Evolutionary conservation across 53 echinoderm and acorn worm genomes (phyloP).

Genomic region (Zoroaster sp.): DNA sequence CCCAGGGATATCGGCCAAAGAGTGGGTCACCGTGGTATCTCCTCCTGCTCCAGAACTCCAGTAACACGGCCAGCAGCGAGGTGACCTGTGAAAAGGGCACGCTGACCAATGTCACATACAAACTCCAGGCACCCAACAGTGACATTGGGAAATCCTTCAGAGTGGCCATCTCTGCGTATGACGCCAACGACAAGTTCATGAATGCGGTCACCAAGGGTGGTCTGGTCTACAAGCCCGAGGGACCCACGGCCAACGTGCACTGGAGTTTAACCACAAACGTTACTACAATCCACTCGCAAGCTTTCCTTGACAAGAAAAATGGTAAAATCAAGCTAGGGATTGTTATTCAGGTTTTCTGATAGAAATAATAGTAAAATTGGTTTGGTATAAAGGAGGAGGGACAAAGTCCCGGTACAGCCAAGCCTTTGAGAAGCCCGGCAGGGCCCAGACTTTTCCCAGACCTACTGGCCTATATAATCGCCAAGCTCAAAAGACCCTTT

Average conservation of each 20-base stretch:
- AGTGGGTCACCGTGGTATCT: constrained; percentile 61
- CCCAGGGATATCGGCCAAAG: constrained; percentile 32
- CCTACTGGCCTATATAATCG: no score
- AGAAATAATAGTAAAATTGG: no score
- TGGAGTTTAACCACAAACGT: constrained; percentile 61
- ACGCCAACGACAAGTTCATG: constrained; percentile 36
- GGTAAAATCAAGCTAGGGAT: constrained; percentile 58
- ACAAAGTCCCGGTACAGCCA: no score
- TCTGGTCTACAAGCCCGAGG: constrained; percentile 39
- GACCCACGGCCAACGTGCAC: constrained; percentile 61
- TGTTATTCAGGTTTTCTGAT: constrained; percentile 53
- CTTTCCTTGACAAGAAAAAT: constrained; percentile 38
- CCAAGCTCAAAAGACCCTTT: no score
- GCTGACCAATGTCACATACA: constrained; percentile 45
- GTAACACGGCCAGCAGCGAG: neutral
- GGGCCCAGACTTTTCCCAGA: no score
- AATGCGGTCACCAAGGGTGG: constrained; percentile 48
- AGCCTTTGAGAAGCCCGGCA: no score
- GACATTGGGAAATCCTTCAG: constrained; percentile 57
- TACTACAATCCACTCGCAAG: constrained; percentile 45
- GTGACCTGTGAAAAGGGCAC: constrained; percentile 9
- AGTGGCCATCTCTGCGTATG: constrained; percentile 49
- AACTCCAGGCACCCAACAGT: constrained; percentile 56
- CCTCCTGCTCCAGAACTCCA: constrained; percentile 38
- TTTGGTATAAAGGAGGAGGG: no score